Evolutionary conservation across 1,140 invertebrate genomes (phyloP), one percentile per base, ranked within the genome.

Genomic region (Pogonognathellus flavescens): DNA sequence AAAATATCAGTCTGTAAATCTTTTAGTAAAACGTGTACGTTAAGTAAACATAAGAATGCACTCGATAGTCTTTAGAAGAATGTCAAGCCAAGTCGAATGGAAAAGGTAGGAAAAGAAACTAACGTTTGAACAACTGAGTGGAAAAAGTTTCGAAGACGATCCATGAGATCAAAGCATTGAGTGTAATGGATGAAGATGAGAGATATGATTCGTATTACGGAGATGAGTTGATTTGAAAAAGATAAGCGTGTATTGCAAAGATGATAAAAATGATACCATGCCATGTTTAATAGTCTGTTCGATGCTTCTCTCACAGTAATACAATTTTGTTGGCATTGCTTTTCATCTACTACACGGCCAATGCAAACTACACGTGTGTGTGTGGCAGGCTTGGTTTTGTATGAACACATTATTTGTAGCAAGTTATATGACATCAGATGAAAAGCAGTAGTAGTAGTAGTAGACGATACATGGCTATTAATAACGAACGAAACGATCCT

Each of bases 111-210:
- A 16, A 70, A 72, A 16, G 41, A 49, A 41, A 41, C 31, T 22
- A 1, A 50, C 13, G 5, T 9, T 66, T 66, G 62, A 50, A 70
- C 9, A 70, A 10, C 20, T 62, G 59, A n/a, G 14, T 50, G 41
- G 41, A 57, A 57, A 18, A 76, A 76, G 16, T n/a, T 49, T 9
- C 49, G 16, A 76, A 49, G 70, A 76, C n/a, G 59, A 62, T 62
- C 0, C 7, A 8, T 50, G 16, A 76, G 70, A 76, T 76, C 70
- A 76, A 76, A 76, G 70, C 1, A 76, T 16, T 76, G 70, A 49
- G 70, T 31, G 70, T 49, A 72, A 72, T 76, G 25, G 14, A 76
- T 49, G 41, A 50, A 76, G 70, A 76, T 76, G 70, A 11, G 31
- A 41, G 31, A 41, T 41, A 41, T 1, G 31, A 41, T 41, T 41